Base-by-base conservation (phyloP, 1,140 invertebrate genomes). In the Meloidogyne chitwoodi region DNA sequence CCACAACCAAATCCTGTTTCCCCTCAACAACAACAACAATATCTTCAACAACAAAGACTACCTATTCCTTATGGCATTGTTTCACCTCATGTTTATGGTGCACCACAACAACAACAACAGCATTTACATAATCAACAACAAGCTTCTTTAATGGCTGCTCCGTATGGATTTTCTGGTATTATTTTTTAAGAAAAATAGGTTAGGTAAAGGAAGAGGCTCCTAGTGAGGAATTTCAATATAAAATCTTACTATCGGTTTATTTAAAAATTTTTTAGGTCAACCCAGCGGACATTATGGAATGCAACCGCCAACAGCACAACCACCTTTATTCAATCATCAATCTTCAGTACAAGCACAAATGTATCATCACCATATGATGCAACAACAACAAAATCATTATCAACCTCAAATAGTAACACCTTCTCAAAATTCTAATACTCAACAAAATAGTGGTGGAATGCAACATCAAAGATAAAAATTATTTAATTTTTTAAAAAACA, bases 21-120 rank as follows among this genome's bases (percentile, higher is more conserved):
- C 56, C 73, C 66, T 22, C 38, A 74, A 38, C 34, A 38, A 41
- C 69, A 38, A 41, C 69, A 64, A 11, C 61, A 27, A 26, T 48
- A 73, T 31, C 10, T 29, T 27, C 74, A 75, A 63, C 74, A 77
- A 56, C 73, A 74, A 27, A 26, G 48, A 19, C n/a, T n/a, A n/a
- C 56, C 76, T 14, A 65, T 66, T 22, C 74, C 75, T 56, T 56
- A 56, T 56, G 48, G 48, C 0, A 56, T 56, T 56, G 48, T 56
- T 6, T n/a, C 48, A 6, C 48, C 48, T n/a, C 48, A 56, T 56
- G 48, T 56, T 14, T 68, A 68, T 68, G 66, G 2, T 29, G 48
- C 48, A 10, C 48, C 19, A 6, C 48, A 19, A 1, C 48, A 56
- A 19, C 44, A 48, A 16, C 38, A 10, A 12, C 44, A 48, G 16